Evolutionary conservation across 1,140 invertebrate genomes (phyloP), one percentile per base, ranked within the genome.

Genomic region (Heliothis virescens): DNA sequence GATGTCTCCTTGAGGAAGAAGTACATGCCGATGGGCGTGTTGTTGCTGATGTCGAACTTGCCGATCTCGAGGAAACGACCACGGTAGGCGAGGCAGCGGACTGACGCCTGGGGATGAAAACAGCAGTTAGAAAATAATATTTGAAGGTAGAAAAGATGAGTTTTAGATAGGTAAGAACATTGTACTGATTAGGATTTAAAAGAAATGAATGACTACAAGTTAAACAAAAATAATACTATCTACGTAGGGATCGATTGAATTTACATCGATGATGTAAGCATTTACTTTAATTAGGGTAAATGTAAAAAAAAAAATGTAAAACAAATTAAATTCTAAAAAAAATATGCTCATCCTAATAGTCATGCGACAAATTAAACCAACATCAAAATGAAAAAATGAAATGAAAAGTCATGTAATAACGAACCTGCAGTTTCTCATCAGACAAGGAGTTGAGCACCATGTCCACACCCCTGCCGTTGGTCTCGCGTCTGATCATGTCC

Each of bases 1-100:
- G 97, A 98, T 4, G 97, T 96, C 89, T 98, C 98, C 73, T 97
- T 97, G 52, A 97, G 94, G 94, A 99, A 98, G 57, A 97, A 95
- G 62, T 97, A 95, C 96, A 96, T 96, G 90, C 96, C 96, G 29
- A 97, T 92, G 21, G 95, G 88, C 34, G 95, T 96, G 80, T 97
- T 96, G 63, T 96, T 96, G 1, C 94, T 95, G 79, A 97, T 95
- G 90, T 98, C 97, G 80, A 96, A 97, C 86, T 97, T 97, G 16
- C 97, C 97, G 47, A 98, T 98, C 92, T 98, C 97, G 3, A 98
- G 87, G 90, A 98, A 98, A 29, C 96, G 95, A 1, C 97, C 97
- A 1, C 95, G 94, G 41, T 94, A 89, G 2, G 95, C 96, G 1
- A 99, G 93, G 86, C 98, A 97, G 21, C 98, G 96, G 65, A 98